Evolutionary conservation across 1,140 invertebrate genomes (phyloP).

Genomic region (Drosophila azteca): DNA sequence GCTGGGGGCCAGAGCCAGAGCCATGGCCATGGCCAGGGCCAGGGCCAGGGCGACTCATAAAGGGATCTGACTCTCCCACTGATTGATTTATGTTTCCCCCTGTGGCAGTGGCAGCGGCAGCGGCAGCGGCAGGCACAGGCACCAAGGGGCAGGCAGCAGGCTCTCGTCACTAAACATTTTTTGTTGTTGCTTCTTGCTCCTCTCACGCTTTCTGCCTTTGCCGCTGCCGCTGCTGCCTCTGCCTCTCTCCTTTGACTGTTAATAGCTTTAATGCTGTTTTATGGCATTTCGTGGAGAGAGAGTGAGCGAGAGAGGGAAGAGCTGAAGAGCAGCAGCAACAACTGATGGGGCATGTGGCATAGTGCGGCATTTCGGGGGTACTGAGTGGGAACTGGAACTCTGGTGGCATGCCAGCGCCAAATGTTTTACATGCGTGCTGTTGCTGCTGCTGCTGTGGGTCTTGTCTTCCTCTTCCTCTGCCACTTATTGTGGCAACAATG

Average conservation of each 20-base stretch:
- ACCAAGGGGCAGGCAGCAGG: slow-evolving; percentile 15
- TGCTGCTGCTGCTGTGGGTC: slow-evolving; percentile 10
- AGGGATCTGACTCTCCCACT: slow-evolving; percentile 53
- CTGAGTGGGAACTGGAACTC: slow-evolving; percentile 22
- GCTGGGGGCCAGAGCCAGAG: slow-evolving; percentile 15
- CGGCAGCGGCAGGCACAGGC: neutral
- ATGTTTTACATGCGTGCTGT: slow-evolving; percentile 74
- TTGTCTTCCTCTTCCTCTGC: slow-evolving; percentile 11
- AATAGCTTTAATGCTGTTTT: slow-evolving; percentile 80
- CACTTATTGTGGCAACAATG: slow-evolving; percentile 69
- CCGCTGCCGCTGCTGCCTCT: slow-evolving; percentile 23
- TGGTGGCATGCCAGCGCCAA: slow-evolving; percentile 75
- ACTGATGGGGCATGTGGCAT: neutral
- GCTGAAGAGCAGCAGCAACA: slow-evolving; percentile 1
- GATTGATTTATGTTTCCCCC: slow-evolving; percentile 68
- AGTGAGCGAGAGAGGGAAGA: slow-evolving; percentile 6
- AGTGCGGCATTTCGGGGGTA: neutral
- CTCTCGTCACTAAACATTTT: slow-evolving; percentile 35
- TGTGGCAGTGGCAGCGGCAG: slow-evolving; percentile 3
- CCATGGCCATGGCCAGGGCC: too few relatives aligned
- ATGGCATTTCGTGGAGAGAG: slow-evolving; percentile 68
- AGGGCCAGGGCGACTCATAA: slow-evolving; percentile 37
- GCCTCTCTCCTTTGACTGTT: slow-evolving; percentile 58
- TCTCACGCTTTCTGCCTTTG: neutral
- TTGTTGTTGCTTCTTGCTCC: neutral